Percentiles rank a stretch among this genome's conserved stretches.
These are phyloP conservation scores for Semotilus atromaculatus DNA, from an alignment of 2,797 vertebrate genomes.

Conservation along the genomic window DNA sequence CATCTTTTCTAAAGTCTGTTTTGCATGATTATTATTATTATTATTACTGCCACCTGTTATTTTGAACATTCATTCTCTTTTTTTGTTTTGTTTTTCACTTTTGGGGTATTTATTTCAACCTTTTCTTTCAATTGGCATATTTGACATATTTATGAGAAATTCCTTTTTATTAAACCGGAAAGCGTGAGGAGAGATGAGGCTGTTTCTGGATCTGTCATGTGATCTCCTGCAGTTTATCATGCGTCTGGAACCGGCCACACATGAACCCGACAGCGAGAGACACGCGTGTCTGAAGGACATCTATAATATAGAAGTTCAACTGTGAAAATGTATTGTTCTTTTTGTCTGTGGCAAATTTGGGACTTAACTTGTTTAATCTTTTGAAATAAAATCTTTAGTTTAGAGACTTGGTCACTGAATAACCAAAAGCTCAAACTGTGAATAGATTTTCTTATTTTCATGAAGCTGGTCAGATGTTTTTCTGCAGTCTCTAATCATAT, in stretches of 20 bases:
- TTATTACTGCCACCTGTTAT: slow-evolving; percentile 42
- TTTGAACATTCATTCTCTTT: slow-evolving; percentile 27
- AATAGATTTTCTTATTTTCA: slow-evolving; percentile 29
- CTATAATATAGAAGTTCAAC: slow-evolving; percentile 74
- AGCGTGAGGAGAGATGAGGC: slow-evolving; percentile 35
- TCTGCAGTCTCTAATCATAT: not conserved
- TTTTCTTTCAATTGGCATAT: slow-evolving; percentile 70
- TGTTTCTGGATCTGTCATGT: not conserved
- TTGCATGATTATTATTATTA: slow-evolving; percentile 37
- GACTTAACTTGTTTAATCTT: slow-evolving; percentile 40
- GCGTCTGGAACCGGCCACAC: no score
- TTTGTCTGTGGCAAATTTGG: slow-evolving; percentile 21
- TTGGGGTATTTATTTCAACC: slow-evolving; percentile 66
- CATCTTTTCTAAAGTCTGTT: slow-evolving; percentile 24
- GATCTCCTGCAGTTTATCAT: not conserved
- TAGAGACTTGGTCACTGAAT: not conserved
- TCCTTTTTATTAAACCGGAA: slow-evolving; percentile 71
- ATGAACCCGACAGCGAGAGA: no score
- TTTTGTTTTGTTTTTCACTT: slow-evolving; percentile 51
- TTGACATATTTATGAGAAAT: slow-evolving; percentile 82
- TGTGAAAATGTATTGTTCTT: slow-evolving; percentile 69
- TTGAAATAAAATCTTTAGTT: slow-evolving; percentile 25
- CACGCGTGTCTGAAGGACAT: no score
- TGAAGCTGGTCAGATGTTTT: not conserved
- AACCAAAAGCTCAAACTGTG: slow-evolving; percentile 48